Base-by-base conservation (phyloP, 2,888 invertebrate species). In the Xestia ashworthii region DNA sequence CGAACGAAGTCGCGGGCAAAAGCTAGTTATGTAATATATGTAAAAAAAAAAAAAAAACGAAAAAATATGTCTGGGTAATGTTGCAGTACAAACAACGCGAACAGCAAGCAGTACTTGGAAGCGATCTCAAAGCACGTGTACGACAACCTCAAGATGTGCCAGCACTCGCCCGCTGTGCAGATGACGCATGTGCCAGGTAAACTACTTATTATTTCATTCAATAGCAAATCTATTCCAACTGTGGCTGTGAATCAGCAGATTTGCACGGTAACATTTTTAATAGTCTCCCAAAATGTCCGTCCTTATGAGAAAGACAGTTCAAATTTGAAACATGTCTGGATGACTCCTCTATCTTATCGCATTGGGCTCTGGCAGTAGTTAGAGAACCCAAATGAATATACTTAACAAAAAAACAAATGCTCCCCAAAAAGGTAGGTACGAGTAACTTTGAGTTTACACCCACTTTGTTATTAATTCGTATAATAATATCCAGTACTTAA, bases 121-220 rank as follows among this genome's bases (percentile, higher is more conserved):
- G 97, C 98, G 1, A 99, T 99, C 82, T 98, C 98, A 0, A 98
- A 98, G 89, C 98, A 98, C 91, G 98, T 99, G 0, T 98, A 98
- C 89, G 99, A 99, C 91, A 99, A 99, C 94, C 96, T 99, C 58
- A 99, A 99, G 95, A 98, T 99, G 98, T 98, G 99, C 87, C 98
- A 98, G 89, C 98, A 99, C 91, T 99, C 99, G 0, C 99, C 99
- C 0, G 99, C 99, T 86, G 99, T 99, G 0, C 99, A 99, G 95
- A 99, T 99, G 99, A 98, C 99, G 71, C 99, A 99, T 92, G 98
- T 99, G 5, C 99, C 99, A 22, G 98, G 98, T 95, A 93, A 88
- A 46, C 14, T 19, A 19, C 32, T 60, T 38, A 60, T 60, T 32
- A 32, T 60, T 32, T 58, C 14, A 6, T n/a, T 55, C n/a, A 55